Conservation (phyloP, 2,888 invertebrate species). For the Patella depressa region DNA sequence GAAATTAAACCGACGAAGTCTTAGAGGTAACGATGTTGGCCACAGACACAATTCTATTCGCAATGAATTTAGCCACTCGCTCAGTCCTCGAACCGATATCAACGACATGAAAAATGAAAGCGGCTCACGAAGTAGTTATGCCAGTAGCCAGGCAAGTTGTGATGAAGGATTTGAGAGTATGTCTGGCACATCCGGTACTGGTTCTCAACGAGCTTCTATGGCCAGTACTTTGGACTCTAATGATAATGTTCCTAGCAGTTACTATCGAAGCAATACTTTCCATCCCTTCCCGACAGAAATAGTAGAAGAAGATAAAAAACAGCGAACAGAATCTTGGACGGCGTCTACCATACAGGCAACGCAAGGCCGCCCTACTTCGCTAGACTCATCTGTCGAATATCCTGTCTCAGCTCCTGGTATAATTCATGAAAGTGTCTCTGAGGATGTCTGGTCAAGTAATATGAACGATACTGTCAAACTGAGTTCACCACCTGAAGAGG, state of each 20-base stretch:
- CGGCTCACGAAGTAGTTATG: conserved; percentile 58
- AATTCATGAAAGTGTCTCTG: conserved; percentile 55
- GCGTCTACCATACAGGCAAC: conserved; percentile 49
- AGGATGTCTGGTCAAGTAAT: conserved; percentile 51
- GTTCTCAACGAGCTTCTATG: conserved; percentile 67
- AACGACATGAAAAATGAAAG: conserved; percentile 55
- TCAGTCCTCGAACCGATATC: conserved; percentile 16
- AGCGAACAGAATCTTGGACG: conserved; percentile 62
- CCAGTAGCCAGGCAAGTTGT: conserved; percentile 59
- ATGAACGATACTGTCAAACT: conserved; percentile 24
- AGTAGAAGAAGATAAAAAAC: conserved; percentile 49
- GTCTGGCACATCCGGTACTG: conserved; percentile 50
- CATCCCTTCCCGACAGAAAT: conserved; percentile 17
- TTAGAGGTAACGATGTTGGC: conserved; percentile 17
- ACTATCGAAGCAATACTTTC: neutral
- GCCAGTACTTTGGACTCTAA: conserved; percentile 67
- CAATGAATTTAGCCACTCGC: conserved; percentile 5
- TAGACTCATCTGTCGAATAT: conserved; percentile 51
- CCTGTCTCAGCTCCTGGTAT: conserved; percentile 54
- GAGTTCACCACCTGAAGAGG: conserved; percentile 23
- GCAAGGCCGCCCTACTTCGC: conserved; percentile 32
- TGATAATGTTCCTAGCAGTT: conserved; percentile 26
- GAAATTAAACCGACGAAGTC: neutral
- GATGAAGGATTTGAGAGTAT: conserved; percentile 70
- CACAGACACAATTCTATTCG: neutral